A percentile compares a stretch with the other conserved stretches of the same genome.
Evolutionary conservation across 2,888 invertebrate species (phyloP).

Genomic region (Trachelus iudaicus): DNA sequence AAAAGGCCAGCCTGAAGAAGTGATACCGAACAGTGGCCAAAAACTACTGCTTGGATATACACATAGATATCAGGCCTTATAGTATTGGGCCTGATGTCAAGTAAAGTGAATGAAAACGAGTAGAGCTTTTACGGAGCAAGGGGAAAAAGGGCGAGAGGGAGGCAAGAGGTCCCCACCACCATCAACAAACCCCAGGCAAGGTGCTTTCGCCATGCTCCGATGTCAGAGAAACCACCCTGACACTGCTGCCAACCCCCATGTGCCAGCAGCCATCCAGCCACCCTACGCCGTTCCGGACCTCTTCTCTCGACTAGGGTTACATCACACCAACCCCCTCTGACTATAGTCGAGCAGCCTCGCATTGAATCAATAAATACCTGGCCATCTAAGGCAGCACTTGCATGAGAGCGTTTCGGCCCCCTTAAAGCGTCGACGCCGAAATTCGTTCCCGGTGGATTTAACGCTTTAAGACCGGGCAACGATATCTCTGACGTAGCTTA

Average conservation of each 20-base stretch:
- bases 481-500: no score
- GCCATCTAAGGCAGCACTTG: slow-evolving; percentile 37
- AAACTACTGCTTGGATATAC: no score
- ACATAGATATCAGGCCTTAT: no score
- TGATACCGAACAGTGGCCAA: no score
- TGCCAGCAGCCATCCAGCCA: slow-evolving; percentile 7
- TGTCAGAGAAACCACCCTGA: not conserved
- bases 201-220: not conserved
- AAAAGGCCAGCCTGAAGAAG: no score
- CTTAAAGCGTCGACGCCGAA: no score
- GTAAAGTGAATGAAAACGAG: no score
- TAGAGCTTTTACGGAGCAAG: no score
- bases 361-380: slow-evolving; percentile 54
- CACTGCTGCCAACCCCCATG: slow-evolving; percentile 1
- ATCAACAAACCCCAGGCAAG: not conserved
- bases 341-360: slow-evolving; percentile 40
- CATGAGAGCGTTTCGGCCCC: not conserved
- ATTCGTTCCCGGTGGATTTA: no score
- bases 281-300: slow-evolving; percentile 22
- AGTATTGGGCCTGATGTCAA: no score
- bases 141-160: no score
- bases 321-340: slow-evolving; percentile 36
- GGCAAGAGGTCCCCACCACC: not conserved
- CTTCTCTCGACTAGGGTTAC: slow-evolving; percentile 34
- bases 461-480: no score